A percentile compares a stretch with the other conserved stretches of the same genome.
Conservation (phyloP, 2,888 invertebrate species). For the Synanthedon tipuliformis region DNA sequence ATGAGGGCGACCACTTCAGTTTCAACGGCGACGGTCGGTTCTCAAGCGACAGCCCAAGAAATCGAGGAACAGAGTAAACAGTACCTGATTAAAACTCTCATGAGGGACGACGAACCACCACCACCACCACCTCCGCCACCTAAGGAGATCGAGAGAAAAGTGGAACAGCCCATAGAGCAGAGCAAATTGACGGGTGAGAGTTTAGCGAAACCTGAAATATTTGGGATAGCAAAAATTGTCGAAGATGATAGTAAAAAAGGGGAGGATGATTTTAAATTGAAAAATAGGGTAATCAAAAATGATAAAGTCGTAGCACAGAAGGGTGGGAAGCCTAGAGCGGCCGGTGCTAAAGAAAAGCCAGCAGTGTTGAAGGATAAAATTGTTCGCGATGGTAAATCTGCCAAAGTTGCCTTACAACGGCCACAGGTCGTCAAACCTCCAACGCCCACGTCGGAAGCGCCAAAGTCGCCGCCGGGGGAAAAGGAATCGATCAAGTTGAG, state of each 20-base stretch:
- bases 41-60: slow-evolving; percentile 65
- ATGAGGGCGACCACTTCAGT: slow-evolving; percentile 35
- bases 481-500: slow-evolving; percentile 85
- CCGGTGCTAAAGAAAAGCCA: slow-evolving; percentile 52
- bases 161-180: slow-evolving; percentile 59
- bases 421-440: slow-evolving; percentile 9
- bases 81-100: slow-evolving; percentile 90
- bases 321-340: slow-evolving; percentile 47
- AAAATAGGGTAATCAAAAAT: slow-evolving; percentile 26
- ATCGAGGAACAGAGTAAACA: slow-evolving; percentile 78
- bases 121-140: slow-evolving; percentile 41
- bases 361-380: slow-evolving; percentile 52
- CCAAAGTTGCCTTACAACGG: slow-evolving; percentile 47
- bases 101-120: slow-evolving; percentile 86
- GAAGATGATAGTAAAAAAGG: slow-evolving; percentile 31
- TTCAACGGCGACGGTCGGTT: slow-evolving; percentile 54
- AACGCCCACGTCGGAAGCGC: slow-evolving; percentile 27
- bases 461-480: slow-evolving; percentile 49
- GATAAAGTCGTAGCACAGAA: slow-evolving; percentile 44
- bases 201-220: slow-evolving; percentile 65
- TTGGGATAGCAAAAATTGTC: slow-evolving; percentile 64
- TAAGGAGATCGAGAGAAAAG: slow-evolving; percentile 67
- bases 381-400: slow-evolving; percentile 44
- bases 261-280: slow-evolving; percentile 15
- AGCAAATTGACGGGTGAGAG: slow-evolving; percentile 38